phyloP scores from a whole-genome alignment of 1,140 invertebrate genomes.

The Formica selysi region DNA sequence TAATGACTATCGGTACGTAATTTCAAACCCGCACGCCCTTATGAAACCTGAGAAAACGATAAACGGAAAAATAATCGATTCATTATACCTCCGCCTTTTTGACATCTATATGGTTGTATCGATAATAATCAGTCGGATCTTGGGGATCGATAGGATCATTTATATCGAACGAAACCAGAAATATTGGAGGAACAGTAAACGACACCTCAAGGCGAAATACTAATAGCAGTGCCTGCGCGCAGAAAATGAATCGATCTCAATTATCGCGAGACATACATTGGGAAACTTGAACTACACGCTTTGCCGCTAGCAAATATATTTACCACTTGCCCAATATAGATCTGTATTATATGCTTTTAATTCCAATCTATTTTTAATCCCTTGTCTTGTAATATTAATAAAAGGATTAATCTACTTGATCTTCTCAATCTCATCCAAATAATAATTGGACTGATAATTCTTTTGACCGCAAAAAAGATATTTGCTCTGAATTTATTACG shows the following conservation, averaged over 20 bases:
- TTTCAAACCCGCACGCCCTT: slow-evolving; percentile 23
- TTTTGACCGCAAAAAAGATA: background rate
- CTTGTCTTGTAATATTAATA: background rate
- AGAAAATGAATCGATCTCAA: slow-evolving; percentile 60
- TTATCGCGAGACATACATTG: slow-evolving; percentile 33
- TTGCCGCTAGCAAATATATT: slow-evolving; percentile 3
- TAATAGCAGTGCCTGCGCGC: slow-evolving; percentile 33
- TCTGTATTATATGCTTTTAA: background rate
- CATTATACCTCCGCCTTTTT: slow-evolving; percentile 31
- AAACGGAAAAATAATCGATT: slow-evolving; percentile 33
- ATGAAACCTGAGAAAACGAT: slow-evolving; percentile 9
- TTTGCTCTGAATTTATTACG: slow-evolving; percentile 31
- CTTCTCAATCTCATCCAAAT: background rate
- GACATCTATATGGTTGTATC: slow-evolving; percentile 56
- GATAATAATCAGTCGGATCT: slow-evolving; percentile 48
- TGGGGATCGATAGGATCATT: slow-evolving; percentile 52
- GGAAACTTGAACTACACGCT: background rate
- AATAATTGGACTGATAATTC: background rate
- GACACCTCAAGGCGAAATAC: slow-evolving; percentile 54
- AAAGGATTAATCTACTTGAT: slow-evolving; percentile 23
- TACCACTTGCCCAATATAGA: slow-evolving; percentile 3
- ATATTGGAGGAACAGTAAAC: slow-evolving; percentile 41
- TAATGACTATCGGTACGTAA: slow-evolving; percentile 46
- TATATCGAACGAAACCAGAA: slow-evolving; percentile 38
- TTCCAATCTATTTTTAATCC: background rate